Evolutionary conservation across 2,113 vertebrate species (phyloP).

Genomic region (Nansenia antarctica): DNA sequence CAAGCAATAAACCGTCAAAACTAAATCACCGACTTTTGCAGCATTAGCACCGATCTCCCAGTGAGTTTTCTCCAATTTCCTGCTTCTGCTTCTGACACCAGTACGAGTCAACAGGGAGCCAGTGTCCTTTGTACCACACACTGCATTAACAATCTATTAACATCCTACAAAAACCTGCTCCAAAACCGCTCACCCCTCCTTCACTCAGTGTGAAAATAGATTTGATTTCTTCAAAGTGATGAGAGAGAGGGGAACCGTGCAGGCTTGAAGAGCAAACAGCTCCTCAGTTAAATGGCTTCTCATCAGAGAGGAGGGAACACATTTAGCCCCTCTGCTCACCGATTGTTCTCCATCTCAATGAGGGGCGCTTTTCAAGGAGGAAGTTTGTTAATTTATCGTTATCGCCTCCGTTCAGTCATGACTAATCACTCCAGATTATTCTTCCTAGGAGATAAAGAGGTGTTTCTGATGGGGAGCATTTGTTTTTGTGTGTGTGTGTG

Average conservation of each 20-base stretch:
- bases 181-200: neutral
- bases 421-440: neutral
- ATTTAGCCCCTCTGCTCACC: neutral
- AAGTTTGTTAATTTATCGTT: neutral
- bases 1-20: too few relatives aligned
- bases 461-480: neutral
- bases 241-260: neutral
- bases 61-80: too few relatives aligned
- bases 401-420: neutral
- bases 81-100: neutral
- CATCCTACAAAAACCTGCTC: neutral
- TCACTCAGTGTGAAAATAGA: neutral
- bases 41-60: too few relatives aligned
- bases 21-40: too few relatives aligned
- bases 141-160: neutral
- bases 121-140: neutral
- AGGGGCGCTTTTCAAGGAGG: neutral
- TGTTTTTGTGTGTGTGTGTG: neutral
- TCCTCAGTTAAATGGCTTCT: neutral
- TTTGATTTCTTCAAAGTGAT: neutral
- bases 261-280: neutral
- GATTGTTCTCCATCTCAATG: neutral
- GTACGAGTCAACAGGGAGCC: neutral
- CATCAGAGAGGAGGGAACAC: neutral
- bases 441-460: neutral